Base-by-base conservation (phyloP, 2,113 vertebrate species). In the Panthera tigris region DNA sequence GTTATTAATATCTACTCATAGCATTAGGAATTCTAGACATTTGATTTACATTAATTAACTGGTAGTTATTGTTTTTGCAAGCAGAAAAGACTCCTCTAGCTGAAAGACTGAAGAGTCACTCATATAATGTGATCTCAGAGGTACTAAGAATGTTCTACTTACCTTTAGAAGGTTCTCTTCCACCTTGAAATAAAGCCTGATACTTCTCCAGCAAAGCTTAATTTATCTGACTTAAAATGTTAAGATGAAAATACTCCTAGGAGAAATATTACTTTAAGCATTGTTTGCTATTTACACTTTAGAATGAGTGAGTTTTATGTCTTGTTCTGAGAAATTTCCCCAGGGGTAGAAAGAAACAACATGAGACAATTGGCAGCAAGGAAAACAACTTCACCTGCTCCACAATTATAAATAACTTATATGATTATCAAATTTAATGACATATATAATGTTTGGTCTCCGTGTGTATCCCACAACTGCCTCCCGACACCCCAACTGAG, bases 321-420 rank as follows among this genome's bases (percentile, higher is more conserved):
- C 79, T 94, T 92, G n/a, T 91, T 96, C 91, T 89, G 68, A 96
- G 95, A 97, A 84, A 97, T 90, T 83, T 96, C 94, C 92, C 79
- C 48, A 91, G 41, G 48, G 83, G 25, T 50, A 50, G 78, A 86
- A 18, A 79, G 52, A 95, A 94, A 57, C 45, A 91, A 66, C 29
- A 66, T 5, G 55, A 73, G 52, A 63, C 57, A 61, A 50, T n/a
- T 89, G 66, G 78, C 89, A 45, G 63, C 10, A 6, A 31, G 71
- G 52, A 96, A 48, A 91, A 68, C 18, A 63, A 86, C 45, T 41
- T 79, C 82, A 68, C 95, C 81, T 68, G 36, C 52, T 85, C 85
- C 85, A 55, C 39, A 68, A 83, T 83, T 57, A 69, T 27, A 79
- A 21, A 63, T 79, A 61, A 66, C 69, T 84, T 81, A 23, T 0